Conservation (phyloP, 2,888 invertebrate species). For the Melieria omissa region DNA sequence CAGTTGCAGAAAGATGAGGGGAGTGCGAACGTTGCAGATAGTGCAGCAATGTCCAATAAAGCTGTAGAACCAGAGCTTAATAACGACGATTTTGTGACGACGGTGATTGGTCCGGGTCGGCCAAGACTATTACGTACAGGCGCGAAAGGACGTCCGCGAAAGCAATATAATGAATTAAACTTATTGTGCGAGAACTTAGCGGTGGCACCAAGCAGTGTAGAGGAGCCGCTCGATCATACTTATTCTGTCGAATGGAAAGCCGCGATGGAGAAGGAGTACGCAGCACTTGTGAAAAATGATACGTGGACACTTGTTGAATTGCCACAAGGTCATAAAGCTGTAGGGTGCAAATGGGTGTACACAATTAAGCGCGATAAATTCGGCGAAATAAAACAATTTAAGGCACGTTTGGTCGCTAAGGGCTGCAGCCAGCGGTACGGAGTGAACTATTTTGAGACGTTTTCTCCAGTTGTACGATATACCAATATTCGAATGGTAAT, state of each 20-base stretch:
- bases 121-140: constrained; percentile 40
- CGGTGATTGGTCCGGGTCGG: constrained; percentile 37
- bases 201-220: constrained; percentile 33
- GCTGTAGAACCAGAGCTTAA: neutral
- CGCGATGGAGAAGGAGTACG: constrained; percentile 45
- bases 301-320: constrained; percentile 41
- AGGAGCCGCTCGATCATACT: constrained; percentile 35
- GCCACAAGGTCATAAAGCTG: constrained; percentile 29
- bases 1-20: neutral
- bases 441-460: constrained; percentile 31
- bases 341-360: constrained; percentile 38
- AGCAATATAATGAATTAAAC: constrained; percentile 37
- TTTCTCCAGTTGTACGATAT: constrained; percentile 35
- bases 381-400: constrained; percentile 21
- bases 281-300: constrained; percentile 36
- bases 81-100: constrained; percentile 1
- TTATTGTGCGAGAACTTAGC: constrained; percentile 26
- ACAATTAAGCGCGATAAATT: constrained; percentile 9
- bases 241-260: constrained; percentile 37
- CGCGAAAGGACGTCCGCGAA: constrained; percentile 38
- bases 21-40: constrained; percentile 3
- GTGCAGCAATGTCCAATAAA: neutral
- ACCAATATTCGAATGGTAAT: constrained; percentile 38
- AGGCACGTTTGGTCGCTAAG: constrained; percentile 34
- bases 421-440: constrained; percentile 36